These are phyloP conservation scores for Lordiphosa mommai DNA, from an alignment of 1,140 invertebrate genomes.

Conservation along the genomic window DNA sequence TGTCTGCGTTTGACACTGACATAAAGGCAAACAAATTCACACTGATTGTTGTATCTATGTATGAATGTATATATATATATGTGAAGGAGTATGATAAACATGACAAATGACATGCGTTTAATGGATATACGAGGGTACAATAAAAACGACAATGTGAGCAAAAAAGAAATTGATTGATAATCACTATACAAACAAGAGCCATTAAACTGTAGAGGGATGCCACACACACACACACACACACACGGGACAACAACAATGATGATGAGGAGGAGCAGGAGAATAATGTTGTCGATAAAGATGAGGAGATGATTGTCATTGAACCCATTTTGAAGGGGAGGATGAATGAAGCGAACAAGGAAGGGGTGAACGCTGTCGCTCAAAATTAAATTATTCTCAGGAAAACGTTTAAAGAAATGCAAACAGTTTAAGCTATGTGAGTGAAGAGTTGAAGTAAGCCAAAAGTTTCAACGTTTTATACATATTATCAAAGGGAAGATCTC, in stretches of 20 bases:
- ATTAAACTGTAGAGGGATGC: conserved; percentile 15
- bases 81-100: conserved; percentile 5
- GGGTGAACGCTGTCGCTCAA: not conserved
- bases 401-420: not conserved
- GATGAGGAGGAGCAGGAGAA: not conserved
- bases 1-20: not conserved
- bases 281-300: not conserved
- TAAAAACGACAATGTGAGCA: conserved; percentile 1
- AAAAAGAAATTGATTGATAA: conserved; percentile 42
- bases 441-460: no score
- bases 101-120: conserved; percentile 10
- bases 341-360: not conserved
- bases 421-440: no score
- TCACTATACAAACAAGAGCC: conserved; percentile 32
- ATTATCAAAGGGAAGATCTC: no score
- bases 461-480: no score
- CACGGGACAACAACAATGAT: conserved; percentile 2
- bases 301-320: conserved; percentile 3
- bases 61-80: not conserved
- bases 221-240: conserved; percentile 3
- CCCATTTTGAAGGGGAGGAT: not conserved
- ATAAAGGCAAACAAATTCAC: conserved; percentile 10
- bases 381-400: conserved; percentile 5
- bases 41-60: conserved; percentile 1
- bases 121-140: conserved; percentile 4